Base-by-base conservation (phyloP, 1,140 invertebrate genomes). In the Brachionus plicatilis region DNA sequence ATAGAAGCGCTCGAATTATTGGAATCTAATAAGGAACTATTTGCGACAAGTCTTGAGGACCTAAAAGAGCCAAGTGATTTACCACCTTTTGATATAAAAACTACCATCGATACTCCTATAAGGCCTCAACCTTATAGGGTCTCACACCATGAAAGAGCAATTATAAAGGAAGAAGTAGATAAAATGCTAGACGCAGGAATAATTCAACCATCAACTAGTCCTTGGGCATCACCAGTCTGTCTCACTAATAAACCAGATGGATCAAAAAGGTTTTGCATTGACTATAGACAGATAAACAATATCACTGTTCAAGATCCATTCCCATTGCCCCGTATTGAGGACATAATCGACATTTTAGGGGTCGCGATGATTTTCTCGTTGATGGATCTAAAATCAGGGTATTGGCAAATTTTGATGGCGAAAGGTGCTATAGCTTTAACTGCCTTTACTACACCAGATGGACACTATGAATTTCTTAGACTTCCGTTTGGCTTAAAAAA, bases 191-290 rank as follows among this genome's bases (percentile, higher is more conserved):
- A 70, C 7, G 66, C 65, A 47, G 65, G 29, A 24, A 84, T 84
- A 17, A 72, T 84, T 72, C 45, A 24, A 33, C 65, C 65, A 60
- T 72, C 65, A 0, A 60, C 12, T 24, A 65, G 50, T 41, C 78
- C 56, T 27, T 82, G 78, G 78, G 29, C 78, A 11, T 82, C 56
- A 8, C 85, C 87, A 9, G 85, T 87, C 17, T 85, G 86, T 24
- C 82, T 85, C 0, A 84, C 85, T 24, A 20, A 80, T 11, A 93
- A 93, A 84, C 90, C 91, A 43, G 87, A 91, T 87, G 87, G 90
- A 66, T 72, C 87, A 56, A 72, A 87, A 27, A 85, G 89, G 83
- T 85, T 91, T 84, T 90, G 88, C 85, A 85, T 91, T 0, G 90
- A 92, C 86, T 92, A 88, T 86, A 45, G 90, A 45, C 56, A 78